Evolutionary conservation across 1,140 invertebrate genomes (phyloP).

Genomic region (Nasonia vitripennis): DNA sequence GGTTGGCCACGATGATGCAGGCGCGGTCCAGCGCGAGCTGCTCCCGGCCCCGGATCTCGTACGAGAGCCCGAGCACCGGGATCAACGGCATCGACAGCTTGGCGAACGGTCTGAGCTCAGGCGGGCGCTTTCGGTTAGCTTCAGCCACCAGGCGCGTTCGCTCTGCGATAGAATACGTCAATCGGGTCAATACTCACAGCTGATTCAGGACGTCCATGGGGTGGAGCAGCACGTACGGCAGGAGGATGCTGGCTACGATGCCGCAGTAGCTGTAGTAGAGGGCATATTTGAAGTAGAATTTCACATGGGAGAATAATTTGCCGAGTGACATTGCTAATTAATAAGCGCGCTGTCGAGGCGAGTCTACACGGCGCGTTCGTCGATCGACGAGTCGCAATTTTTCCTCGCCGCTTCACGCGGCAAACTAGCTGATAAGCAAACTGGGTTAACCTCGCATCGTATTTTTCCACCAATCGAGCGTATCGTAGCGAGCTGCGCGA

Average conservation of each 20-base stretch:
- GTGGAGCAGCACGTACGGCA: neutral
- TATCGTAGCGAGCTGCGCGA: too few relatives aligned
- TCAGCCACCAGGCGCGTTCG: neutral
- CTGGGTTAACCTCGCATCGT: neutral
- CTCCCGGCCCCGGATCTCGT: neutral
- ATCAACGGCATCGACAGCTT: neutral
- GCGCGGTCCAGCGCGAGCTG: neutral
- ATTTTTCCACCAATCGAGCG: too few relatives aligned
- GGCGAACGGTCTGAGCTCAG: neutral
- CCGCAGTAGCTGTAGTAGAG: neutral
- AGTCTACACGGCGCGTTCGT: too few relatives aligned
- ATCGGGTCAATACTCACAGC: neutral
- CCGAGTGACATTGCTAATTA: neutral
- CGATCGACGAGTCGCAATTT: neutral
- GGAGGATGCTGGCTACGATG: neutral
- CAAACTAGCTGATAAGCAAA: neutral
- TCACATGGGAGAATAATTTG: neutral
- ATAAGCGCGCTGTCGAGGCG: neutral
- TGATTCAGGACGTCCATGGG: neutral
- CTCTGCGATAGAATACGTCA: neutral
- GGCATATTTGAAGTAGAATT: neutral
- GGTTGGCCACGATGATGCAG: constrained; percentile 12
- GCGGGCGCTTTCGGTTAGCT: neutral
- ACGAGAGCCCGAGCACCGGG: neutral
- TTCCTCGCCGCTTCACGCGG: too few relatives aligned